Base-by-base conservation (phyloP, 2,888 invertebrate genomes). In the Acronicta aceris region DNA sequence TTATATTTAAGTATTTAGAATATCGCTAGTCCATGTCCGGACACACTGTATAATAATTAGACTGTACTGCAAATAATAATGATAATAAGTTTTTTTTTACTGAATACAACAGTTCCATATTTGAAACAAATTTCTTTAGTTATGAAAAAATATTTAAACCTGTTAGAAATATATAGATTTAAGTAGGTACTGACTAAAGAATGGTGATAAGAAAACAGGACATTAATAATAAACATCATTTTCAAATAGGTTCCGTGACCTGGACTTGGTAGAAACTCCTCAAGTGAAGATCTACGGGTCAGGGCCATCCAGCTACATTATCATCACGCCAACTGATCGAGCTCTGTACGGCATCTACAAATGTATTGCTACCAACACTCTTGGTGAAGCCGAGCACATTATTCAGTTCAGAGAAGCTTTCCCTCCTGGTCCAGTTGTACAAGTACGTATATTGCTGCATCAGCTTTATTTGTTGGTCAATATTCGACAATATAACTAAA, bases 331-430 rank as follows among this genome's bases (percentile, higher is more conserved):
- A 0, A 83, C 95, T 0, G 96, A 97, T 65, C 90, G 89, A 12
- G 91, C 95, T 40, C 96, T 96, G 60, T 98, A 97, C 79, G 96
- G 97, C 0, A 92, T 95, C 21, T 98, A 98, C 90, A 97, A 96
- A 85, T 98, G 98, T 84, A 94, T 97, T 48, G 98, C 98, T 0
- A 96, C 95, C 2, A 98, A 98, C 83, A 92, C 94, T 17, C 95
- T 97, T 48, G 98, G 98, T 5, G 95, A 95, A 51, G 95, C 95
- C 4, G 96, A 96, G 66, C 96, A 96, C 66, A 91, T 92, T n/a
- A 96, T 98, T 80, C 96, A 96, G 63, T 91, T 98, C 65, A 95
- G 96, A 75, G 96, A 97, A 88, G 98, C 98, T 0, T 95, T 95
- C 48, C 95, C 95, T 1, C 98, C 98, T 0, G 95, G 95, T 5